Evolutionary conservation across 2,113 vertebrate genomes (phyloP).

Genomic region (Vireo altiloquus): DNA sequence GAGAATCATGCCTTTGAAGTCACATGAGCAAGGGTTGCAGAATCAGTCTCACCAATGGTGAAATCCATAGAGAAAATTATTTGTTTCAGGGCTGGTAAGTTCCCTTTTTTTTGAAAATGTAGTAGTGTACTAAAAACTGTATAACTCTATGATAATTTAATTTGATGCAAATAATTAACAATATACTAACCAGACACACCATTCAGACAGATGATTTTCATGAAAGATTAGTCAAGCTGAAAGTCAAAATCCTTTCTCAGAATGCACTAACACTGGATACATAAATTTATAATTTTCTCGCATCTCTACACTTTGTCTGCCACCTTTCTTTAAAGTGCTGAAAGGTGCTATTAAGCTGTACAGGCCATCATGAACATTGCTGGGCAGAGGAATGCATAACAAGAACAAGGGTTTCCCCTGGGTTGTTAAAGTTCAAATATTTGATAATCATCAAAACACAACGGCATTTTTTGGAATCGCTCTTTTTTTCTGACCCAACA

Average conservation of each 20-base stretch:
- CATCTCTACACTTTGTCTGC: not conserved
- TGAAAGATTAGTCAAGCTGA: not conserved
- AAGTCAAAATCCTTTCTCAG: not conserved
- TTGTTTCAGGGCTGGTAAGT: not conserved
- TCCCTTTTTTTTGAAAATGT: not conserved
- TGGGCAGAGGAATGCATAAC: not conserved
- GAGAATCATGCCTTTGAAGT: slow-evolving; percentile 48
- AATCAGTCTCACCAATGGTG: slow-evolving; percentile 23
- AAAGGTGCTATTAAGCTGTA: not conserved
- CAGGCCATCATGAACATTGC: not conserved
- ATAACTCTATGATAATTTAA: not conserved
- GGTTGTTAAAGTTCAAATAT: not conserved
- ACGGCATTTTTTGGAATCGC: not conserved
- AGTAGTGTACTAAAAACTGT: not conserved
- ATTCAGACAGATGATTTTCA: not conserved
- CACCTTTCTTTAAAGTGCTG: not conserved
- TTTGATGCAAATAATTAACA: not conserved
- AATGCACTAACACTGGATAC: not conserved
- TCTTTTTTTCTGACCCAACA: not conserved
- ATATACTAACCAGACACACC: not conserved
- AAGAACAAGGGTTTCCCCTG: not conserved
- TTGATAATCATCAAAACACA: not conserved
- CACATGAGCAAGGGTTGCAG: slow-evolving; percentile 35
- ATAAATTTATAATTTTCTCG: not conserved
- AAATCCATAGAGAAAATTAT: not conserved